Percentiles rank a stretch among this genome's conserved stretches.
Conservation (phyloP, 2,888 invertebrate genomes). For the Drosophila neutralis region DNA sequence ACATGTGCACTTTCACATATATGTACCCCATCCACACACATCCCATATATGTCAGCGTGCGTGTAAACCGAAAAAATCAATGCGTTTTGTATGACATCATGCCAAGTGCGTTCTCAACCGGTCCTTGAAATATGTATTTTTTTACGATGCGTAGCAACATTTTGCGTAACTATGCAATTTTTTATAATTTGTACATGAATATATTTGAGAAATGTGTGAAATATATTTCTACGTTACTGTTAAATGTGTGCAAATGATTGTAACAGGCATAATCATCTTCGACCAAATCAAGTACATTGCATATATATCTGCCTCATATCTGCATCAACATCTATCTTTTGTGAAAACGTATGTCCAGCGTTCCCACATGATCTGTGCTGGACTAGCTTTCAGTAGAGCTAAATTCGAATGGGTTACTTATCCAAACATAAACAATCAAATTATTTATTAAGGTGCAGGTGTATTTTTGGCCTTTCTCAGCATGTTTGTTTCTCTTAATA, state of each 20-base stretch:
- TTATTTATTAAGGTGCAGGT: background rate
- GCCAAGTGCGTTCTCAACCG: slow-evolving; percentile 19
- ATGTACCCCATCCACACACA: background rate
- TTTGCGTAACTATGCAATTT: background rate
- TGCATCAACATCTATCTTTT: background rate
- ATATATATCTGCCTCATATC: background rate
- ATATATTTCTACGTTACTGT: background rate
- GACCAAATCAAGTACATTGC: background rate
- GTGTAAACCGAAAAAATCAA: slow-evolving; percentile 43
- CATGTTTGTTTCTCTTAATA: background rate
- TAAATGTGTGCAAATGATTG: background rate
- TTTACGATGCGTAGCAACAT: slow-evolving; percentile 45
- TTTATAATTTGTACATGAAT: background rate
- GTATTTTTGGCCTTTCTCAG: background rate
- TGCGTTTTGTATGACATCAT: slow-evolving; percentile 49
- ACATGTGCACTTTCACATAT: background rate
- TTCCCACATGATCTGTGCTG: background rate
- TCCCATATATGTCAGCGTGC: background rate
- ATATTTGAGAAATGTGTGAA: background rate
- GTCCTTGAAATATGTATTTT: background rate
- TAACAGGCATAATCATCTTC: background rate
- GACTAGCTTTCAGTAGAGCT: too few relatives aligned
- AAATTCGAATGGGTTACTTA: too few relatives aligned
- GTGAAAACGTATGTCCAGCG: background rate
- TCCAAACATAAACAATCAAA: background rate